These are phyloP conservation scores for Climacteris rufus DNA, from an alignment of 2,113 vertebrate genomes.

Conservation along the genomic window DNA sequence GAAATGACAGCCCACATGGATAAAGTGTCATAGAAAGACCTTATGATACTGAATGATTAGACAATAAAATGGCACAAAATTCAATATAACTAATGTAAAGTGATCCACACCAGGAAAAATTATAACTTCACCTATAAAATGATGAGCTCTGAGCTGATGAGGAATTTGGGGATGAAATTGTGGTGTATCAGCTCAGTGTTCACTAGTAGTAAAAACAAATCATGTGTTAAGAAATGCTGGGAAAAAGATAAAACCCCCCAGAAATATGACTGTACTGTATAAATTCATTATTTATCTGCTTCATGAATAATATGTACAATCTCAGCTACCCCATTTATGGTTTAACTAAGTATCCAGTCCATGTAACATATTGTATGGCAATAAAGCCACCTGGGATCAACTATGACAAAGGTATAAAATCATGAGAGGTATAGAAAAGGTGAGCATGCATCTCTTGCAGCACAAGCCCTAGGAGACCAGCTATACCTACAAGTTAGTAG, in stretches of 20 bases:
- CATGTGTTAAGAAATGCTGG: neutral
- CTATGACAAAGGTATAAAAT: neutral
- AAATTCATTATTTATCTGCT: neutral
- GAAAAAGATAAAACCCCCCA: neutral
- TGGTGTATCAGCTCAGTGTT: neutral
- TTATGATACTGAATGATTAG: neutral
- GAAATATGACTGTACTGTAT: neutral
- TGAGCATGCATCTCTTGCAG: neutral
- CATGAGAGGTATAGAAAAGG: neutral
- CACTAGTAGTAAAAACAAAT: neutral
- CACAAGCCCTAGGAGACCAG: neutral
- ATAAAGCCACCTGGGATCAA: neutral
- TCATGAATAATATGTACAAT: neutral
- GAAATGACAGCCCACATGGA: conserved; percentile 1
- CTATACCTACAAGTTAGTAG: neutral
- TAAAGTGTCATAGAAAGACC: neutral
- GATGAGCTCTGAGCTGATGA: rapidly evolving
- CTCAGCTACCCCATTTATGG: neutral
- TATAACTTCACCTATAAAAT: neutral
- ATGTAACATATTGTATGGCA: neutral
- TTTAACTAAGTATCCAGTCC: neutral
- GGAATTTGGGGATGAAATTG: neutral
- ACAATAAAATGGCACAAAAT: neutral
- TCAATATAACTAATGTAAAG: neutral
- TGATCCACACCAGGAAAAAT: neutral